phyloP scores from a whole-genome alignment of 2,113 vertebrate genomes.

The Puntigrus tetrazona region DNA sequence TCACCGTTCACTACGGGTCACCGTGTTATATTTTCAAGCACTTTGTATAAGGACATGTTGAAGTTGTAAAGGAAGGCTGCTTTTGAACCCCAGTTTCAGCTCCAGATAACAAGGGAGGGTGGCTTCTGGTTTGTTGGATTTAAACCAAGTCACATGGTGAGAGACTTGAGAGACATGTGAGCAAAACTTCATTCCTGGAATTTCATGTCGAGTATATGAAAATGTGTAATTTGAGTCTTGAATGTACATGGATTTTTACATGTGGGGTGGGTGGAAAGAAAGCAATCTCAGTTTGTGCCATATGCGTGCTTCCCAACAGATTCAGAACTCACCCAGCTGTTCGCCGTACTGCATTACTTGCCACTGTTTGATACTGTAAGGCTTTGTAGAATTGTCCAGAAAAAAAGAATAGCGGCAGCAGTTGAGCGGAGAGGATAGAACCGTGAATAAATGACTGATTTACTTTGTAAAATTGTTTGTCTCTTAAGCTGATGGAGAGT shows the following conservation, averaged over 20 bases:
- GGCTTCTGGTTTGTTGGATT: constrained; percentile 34
- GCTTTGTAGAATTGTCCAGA: not conserved
- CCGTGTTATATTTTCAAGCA: not conserved
- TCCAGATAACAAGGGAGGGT: not conserved
- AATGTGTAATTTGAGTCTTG: not conserved
- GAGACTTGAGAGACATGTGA: not conserved
- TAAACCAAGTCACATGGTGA: constrained; percentile 27
- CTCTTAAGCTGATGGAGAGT: constrained; percentile 2
- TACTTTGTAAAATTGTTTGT: not conserved
- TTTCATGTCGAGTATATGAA: constrained; percentile 14
- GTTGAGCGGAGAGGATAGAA: not conserved
- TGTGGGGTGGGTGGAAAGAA: not conserved
- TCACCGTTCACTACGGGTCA: not conserved
- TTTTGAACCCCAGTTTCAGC: constrained; percentile 7
- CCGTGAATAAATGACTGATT: not conserved
- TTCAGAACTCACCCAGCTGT: not conserved
- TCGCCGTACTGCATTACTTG: not conserved
- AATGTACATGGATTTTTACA: not conserved
- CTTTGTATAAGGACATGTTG: not conserved
- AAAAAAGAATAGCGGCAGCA: not conserved
- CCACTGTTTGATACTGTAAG: not conserved
- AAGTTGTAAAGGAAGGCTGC: constrained; percentile 17
- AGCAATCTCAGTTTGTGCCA: not conserved
- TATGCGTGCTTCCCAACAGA: not conserved
- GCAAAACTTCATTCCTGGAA: constrained; percentile 22